Percentiles rank a stretch among this genome's conserved stretches.
phyloP scores from a whole-genome alignment of 1,140 invertebrate species.

The Argopecten irradians region DNA sequence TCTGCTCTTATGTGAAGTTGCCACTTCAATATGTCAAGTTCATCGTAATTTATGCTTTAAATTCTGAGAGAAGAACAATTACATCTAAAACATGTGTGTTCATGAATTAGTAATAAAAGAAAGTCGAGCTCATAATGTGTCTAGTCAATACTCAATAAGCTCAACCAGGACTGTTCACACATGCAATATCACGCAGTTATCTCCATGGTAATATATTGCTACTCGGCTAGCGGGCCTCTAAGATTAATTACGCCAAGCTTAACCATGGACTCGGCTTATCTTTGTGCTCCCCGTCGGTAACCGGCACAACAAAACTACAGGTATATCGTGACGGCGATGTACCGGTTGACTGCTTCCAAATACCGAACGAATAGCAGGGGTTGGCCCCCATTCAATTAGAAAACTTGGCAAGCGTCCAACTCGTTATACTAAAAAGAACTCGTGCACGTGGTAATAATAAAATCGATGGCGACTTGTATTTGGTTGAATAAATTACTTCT shows the following conservation, averaged over 20 bases:
- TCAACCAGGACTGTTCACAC: neutral
- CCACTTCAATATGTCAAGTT: neutral
- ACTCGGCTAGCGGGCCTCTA: no score
- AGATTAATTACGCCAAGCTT: no score
- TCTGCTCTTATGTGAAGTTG: neutral
- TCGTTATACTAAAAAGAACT: neutral
- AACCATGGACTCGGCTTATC: neutral
- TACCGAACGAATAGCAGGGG: neutral
- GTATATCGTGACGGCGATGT: neutral
- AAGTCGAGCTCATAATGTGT: neutral
- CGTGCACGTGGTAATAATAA: neutral
- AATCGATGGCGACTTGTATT: conserved; percentile 8
- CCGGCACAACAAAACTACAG: neutral
- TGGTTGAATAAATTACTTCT: neutral
- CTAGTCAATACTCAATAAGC: no score
- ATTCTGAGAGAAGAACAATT: neutral
- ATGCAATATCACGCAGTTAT: neutral
- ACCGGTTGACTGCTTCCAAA: neutral
- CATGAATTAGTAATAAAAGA: neutral
- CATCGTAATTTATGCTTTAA: neutral
- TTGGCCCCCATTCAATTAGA: conserved; percentile 15
- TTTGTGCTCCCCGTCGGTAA: neutral
- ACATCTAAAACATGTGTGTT: neutral
- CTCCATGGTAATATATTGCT: conserved; percentile 6
- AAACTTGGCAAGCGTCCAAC: neutral